Evolutionary conservation across 2,797 vertebrate species (phyloP), one percentile per base, ranked within the genome.

Genomic region (Darevskia nairensis): DNA sequence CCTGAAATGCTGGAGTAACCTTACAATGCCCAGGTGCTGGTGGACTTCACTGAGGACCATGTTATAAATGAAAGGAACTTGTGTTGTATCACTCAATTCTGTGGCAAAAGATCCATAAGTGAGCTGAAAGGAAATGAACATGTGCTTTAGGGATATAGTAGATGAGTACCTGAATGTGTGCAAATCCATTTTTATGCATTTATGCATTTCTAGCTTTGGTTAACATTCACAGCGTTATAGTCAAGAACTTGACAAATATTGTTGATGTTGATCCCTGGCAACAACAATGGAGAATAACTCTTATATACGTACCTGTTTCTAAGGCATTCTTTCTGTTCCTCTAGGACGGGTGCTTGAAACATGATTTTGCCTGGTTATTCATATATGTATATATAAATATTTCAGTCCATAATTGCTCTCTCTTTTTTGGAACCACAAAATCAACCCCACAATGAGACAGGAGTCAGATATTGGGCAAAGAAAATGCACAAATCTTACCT

Each of bases 1-100:
- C 13, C 77, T 82, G 64, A 89, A 89, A 75, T 89, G 41, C 32
- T 66, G n/a, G 50, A 89, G 88, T 11, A 89, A 66, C 9, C 15
- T 41, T 55, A 85, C 41, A 75, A 89, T 80, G 27, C 88, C 88
- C 25, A 21, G 39, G 15, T 89, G 85, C 64, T 89, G 83, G 3
- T 68, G 69, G 25, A 10, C 25, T 66, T 89, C 88, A 75, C 55
- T 66, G 19, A 77, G 78, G 17, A 66, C 88, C 19, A n/a, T 85
- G 17, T 41, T 69, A n/a, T 85, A 89, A 64, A 89, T 75, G 7
- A 77, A 75, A 39, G 82, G 27, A 17, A 27, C 2, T 5, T 66
- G 39, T 29, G 6, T 35, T 50, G 11, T 3, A 7, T 50, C 27
- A 13, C 25, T 66, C 32, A 46, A 4, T 64, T 89, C 77, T 23